Conservation (phyloP, 2,797 vertebrate genomes). For the Dryobates pubescens region DNA sequence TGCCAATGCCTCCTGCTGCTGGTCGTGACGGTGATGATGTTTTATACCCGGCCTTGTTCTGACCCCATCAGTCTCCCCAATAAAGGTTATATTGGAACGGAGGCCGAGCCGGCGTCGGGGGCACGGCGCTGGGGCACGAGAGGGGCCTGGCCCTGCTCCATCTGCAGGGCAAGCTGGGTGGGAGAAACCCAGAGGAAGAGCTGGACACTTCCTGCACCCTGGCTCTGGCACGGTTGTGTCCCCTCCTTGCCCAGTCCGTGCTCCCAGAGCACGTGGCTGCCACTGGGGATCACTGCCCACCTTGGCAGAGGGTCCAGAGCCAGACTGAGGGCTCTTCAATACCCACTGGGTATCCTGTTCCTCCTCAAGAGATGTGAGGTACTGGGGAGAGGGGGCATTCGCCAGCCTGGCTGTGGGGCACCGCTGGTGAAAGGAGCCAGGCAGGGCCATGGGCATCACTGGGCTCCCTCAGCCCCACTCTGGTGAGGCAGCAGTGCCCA, state of each 20-base stretch:
- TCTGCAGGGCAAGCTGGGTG: rapidly evolving
- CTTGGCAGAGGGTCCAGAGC: not conserved
- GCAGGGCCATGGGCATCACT: rapidly evolving
- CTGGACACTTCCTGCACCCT: not conserved
- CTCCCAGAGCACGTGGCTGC: rapidly evolving
- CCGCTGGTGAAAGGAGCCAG: rapidly evolving
- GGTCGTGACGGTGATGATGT: conserved; percentile 55
- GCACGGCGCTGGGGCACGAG: rapidly evolving
- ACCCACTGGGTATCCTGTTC: rapidly evolving
- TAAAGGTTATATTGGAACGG: conserved; percentile 71
- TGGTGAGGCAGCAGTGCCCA: not conserved
- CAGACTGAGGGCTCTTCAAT: too few species aligned
- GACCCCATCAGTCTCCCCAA: conserved; percentile 50
- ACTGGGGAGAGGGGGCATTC: not conserved
- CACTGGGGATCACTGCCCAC: not conserved
- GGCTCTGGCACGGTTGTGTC: not conserved
- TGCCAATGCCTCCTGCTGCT: conserved; percentile 58
- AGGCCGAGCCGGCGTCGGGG: rapidly evolving
- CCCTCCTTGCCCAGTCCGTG: not conserved
- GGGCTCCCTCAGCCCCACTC: not conserved
- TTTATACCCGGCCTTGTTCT: conserved; percentile 72
- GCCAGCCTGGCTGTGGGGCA: not conserved
- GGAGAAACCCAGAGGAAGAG: too few species aligned
- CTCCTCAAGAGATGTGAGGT: rapidly evolving
- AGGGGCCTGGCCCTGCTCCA: rapidly evolving